Conservation (phyloP, 2,888 invertebrate genomes). For the Cephus pulcher region DNA sequence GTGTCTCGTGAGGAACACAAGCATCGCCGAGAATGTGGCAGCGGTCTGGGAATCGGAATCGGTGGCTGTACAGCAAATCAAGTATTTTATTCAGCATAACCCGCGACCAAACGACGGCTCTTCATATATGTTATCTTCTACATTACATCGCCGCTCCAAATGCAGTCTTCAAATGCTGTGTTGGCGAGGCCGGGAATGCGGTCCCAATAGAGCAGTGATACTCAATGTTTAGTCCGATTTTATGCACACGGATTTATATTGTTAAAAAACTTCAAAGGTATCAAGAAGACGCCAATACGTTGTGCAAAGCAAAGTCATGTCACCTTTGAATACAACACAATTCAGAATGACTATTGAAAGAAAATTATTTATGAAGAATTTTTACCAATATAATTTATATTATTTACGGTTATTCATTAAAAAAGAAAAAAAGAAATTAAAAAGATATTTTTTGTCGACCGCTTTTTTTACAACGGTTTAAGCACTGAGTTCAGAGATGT, state of each 20-base stretch:
- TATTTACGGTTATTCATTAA: no score
- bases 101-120: conserved; percentile 51
- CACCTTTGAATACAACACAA: no score
- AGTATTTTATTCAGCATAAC: conserved; percentile 58
- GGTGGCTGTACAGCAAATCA: conserved; percentile 53
- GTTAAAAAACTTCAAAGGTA: no score
- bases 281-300: no score
- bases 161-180: conserved; percentile 57
- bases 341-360: no score
- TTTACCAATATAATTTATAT: no score
- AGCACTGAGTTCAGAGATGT: no score
- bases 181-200: conserved; percentile 48
- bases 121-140: conserved; percentile 60
- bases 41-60: conserved; percentile 20
- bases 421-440: no score
- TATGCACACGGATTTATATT: neutral
- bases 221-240: conserved; percentile 37
- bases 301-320: no score
- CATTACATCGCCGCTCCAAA: conserved; percentile 57
- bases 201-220: conserved; percentile 55
- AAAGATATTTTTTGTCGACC: no score
- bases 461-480: no score
- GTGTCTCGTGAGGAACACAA: neutral
- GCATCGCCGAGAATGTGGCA: conserved; percentile 21
- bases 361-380: no score